phyloP scores from a whole-genome alignment of 2,113 vertebrate species.

The Galeopterus variegatus region DNA sequence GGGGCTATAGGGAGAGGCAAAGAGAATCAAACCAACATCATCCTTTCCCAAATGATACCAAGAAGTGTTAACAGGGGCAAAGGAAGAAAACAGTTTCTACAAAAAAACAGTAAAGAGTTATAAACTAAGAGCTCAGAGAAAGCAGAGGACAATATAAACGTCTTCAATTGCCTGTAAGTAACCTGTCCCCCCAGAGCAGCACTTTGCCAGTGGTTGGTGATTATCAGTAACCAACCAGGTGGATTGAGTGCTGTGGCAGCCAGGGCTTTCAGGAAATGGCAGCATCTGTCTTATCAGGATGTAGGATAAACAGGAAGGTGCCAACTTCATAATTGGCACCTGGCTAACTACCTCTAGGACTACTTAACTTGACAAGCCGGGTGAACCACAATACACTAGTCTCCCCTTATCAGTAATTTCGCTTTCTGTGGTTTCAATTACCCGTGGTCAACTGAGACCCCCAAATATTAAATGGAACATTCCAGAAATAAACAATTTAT shows the following conservation, averaged over 20 bases:
- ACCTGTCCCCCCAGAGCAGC: neutral
- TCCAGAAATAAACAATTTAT: too few relatives aligned
- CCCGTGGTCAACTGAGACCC: too few relatives aligned
- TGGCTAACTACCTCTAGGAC: neutral
- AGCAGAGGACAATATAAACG: neutral
- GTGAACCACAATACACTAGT: neutral
- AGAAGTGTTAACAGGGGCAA: neutral
- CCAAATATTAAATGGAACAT: too few relatives aligned
- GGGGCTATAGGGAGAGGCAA: neutral
- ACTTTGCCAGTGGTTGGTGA: fast-evolving
- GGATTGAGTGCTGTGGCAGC: neutral
- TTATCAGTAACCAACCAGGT: neutral
- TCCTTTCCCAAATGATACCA: neutral
- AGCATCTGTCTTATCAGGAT: neutral
- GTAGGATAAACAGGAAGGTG: neutral
- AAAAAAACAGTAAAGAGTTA: neutral
- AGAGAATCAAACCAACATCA: neutral
- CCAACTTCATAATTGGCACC: neutral
- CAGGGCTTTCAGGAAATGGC: neutral
- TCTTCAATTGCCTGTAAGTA: neutral
- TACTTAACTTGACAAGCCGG: neutral
- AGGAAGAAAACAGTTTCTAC: neutral
- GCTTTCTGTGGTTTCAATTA: too few relatives aligned
- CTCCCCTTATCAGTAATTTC: too few relatives aligned
- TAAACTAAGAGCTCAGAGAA: neutral